These are phyloP conservation scores for Fragum sueziense DNA, from an alignment of 2,888 invertebrate species.

Conservation along the genomic window DNA sequence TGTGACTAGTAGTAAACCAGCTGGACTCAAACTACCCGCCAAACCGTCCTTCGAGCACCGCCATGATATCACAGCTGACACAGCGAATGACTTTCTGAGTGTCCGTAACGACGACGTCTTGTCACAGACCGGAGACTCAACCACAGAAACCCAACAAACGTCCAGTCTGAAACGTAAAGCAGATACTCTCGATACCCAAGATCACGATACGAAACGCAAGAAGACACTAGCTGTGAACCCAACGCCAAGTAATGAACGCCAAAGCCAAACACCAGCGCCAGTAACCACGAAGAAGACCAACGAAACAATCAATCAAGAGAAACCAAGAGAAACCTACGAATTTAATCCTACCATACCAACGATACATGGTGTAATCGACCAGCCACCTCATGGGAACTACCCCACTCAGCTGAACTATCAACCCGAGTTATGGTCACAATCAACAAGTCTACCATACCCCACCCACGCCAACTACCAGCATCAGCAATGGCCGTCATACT, in stretches of 20 bases:
- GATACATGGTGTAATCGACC: background rate
- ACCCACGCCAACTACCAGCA: background rate
- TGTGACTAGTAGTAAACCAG: background rate
- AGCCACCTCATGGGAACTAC: background rate
- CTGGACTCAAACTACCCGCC: background rate
- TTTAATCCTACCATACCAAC: background rate
- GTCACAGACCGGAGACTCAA: background rate
- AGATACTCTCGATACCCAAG: background rate
- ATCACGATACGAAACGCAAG: background rate
- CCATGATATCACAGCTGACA: background rate
- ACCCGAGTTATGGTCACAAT: background rate
- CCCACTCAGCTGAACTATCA: background rate
- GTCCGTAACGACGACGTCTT: background rate
- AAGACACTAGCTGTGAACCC: slow-evolving; percentile 6
- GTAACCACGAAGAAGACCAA: background rate
- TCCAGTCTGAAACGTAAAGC: background rate
- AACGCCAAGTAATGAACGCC: background rate
- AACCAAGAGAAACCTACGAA: background rate
- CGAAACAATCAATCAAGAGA: background rate
- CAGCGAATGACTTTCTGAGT: background rate
- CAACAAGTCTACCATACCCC: background rate
- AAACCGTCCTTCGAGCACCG: slow-evolving; percentile 1
- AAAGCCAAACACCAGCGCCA: background rate
- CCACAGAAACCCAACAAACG: background rate
- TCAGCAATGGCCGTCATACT: background rate